phyloP scores from a whole-genome alignment of 1,140 invertebrate species.

The Pseudomyrmex concolor region DNA sequence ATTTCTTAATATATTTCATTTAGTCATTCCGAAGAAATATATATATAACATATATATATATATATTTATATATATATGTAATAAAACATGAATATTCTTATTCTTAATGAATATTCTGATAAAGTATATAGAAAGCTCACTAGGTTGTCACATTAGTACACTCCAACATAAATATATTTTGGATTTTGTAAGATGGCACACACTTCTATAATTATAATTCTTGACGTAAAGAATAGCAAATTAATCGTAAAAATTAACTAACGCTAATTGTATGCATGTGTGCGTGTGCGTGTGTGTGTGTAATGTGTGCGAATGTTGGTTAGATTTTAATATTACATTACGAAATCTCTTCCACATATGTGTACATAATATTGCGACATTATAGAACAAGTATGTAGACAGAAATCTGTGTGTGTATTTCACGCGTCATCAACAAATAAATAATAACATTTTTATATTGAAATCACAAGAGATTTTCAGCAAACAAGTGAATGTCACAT shows the following conservation, averaged over 20 bases:
- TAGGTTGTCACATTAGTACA: background rate
- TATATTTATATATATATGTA: too few species aligned
- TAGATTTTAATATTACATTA: conserved; percentile 77
- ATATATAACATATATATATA: background rate
- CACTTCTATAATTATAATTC: conserved; percentile 65
- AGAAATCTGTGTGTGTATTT: conserved; percentile 79
- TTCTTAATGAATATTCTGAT: background rate
- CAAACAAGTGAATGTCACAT: background rate
- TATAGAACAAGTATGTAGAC: conserved; percentile 76
- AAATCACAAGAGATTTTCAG: conserved; percentile 56
- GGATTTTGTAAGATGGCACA: background rate
- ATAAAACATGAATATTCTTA: too few species aligned
- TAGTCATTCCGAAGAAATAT: background rate
- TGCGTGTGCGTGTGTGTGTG: too few species aligned
- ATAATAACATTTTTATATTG: conserved; percentile 68
- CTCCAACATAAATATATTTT: background rate
- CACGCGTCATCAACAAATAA: conserved; percentile 75
- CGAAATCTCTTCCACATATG: conserved; percentile 62
- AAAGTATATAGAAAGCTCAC: background rate
- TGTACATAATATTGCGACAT: conserved; percentile 80
- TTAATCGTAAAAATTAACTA: conserved; percentile 73
- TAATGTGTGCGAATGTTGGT: background rate
- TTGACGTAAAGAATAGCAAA: conserved; percentile 75
- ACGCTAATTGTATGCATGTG: conserved; percentile 60
- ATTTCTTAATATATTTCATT: background rate